phyloP scores from a whole-genome alignment of 2,797 vertebrate genomes.

The Rhabdophis nuchalis region DNA sequence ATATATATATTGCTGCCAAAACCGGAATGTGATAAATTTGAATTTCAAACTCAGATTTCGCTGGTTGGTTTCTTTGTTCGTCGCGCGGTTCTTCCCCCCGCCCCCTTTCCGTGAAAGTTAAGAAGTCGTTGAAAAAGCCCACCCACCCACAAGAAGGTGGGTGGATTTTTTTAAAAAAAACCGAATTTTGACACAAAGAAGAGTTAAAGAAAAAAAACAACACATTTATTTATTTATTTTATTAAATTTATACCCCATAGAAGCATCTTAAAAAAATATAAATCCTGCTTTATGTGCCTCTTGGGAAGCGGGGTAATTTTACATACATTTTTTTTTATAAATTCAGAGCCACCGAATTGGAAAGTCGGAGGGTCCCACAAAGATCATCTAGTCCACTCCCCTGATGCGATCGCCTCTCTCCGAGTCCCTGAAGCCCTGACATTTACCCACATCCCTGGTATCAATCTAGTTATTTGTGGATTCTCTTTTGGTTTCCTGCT shows the following conservation, averaged over 20 bases:
- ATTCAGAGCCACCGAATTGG: neutral
- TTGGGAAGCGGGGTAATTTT: neutral
- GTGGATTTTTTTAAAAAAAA: neutral
- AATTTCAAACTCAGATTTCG: neutral
- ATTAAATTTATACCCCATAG: too few species aligned
- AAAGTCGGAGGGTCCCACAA: neutral
- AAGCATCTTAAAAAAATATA: neutral
- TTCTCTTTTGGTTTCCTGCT: neutral
- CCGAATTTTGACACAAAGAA: neutral
- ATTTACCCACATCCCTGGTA: fast-evolving
- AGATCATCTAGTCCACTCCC: neutral
- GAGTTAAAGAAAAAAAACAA: too few species aligned
- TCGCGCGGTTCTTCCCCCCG: too few species aligned
- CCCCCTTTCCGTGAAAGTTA: too few species aligned
- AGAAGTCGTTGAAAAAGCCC: too few species aligned
- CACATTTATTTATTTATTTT: too few species aligned
- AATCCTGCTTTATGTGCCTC: neutral
- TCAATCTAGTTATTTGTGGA: neutral
- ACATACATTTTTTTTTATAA: too few species aligned
- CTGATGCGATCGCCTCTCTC: neutral
- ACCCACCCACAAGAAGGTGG: neutral
- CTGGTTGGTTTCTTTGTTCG: neutral
- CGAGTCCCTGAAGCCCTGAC: neutral
- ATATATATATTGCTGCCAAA: neutral
- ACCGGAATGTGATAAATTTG: neutral